These are phyloP conservation scores for Coturnix japonica DNA, from an alignment of 2,113 vertebrate genomes.

Conservation along the genomic window DNA sequence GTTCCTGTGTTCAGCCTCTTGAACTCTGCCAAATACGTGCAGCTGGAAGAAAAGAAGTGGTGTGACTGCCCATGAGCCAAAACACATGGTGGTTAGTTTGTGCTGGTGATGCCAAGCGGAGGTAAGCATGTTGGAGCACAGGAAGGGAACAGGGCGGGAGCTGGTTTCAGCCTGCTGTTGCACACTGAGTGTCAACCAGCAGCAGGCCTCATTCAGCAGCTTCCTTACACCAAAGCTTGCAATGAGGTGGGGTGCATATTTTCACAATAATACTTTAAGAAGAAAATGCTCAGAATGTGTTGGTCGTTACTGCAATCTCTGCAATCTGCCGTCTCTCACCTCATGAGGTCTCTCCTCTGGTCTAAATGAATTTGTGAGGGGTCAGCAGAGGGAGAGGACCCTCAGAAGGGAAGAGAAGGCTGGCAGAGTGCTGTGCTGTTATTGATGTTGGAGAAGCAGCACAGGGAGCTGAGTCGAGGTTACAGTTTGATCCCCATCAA, in stretches of 20 bases:
- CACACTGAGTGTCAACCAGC: background rate
- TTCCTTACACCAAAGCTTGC: background rate
- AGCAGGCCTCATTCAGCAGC: fast-evolving
- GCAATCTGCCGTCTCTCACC: background rate
- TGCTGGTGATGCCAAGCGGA: background rate
- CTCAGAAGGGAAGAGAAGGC: background rate
- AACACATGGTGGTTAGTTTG: fast-evolving
- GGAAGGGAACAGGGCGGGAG: fast-evolving
- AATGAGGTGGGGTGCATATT: fast-evolving
- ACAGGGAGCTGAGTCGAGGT: background rate
- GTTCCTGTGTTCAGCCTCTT: background rate
- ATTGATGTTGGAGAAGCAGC: too few relatives aligned
- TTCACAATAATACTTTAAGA: fast-evolving
- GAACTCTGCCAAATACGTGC: fast-evolving
- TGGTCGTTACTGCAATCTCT: background rate
- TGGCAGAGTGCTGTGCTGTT: background rate
- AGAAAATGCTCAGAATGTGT: background rate
- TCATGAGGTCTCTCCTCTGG: background rate
- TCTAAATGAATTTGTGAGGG: background rate
- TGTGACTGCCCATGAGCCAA: background rate
- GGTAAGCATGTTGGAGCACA: fast-evolving
- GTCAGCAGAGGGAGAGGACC: background rate
- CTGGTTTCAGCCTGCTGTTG: fast-evolving
- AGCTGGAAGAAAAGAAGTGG: background rate
- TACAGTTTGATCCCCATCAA: background rate